Evolutionary conservation across 1,140 invertebrate genomes (phyloP).

Genomic region (Panagrolaimus sp.): DNA sequence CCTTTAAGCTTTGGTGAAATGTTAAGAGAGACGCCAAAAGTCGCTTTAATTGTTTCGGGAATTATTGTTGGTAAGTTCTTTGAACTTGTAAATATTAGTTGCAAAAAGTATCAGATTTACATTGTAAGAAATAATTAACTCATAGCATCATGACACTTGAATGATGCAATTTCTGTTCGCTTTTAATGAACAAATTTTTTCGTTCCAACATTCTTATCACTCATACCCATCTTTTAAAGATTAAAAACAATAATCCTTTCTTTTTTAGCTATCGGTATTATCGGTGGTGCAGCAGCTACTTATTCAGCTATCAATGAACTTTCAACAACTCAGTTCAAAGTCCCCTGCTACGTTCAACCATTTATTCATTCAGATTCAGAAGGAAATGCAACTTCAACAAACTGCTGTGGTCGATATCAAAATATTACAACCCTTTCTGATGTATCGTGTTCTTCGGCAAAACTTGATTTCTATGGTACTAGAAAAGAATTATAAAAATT

Average conservation of each 20-base stretch:
- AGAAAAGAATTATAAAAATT: no score
- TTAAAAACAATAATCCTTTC: no score
- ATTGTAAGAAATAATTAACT: no score
- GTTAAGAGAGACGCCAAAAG: not conserved
- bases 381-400: not conserved
- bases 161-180: no score
- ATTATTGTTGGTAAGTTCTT: slow-evolving; percentile 1
- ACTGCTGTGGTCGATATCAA: slow-evolving; percentile 22
- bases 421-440: slow-evolving; percentile 29
- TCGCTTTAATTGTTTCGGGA: not conserved
- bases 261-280: not conserved
- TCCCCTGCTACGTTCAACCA: slow-evolving; percentile 6
- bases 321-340: not conserved
- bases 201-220: no score
- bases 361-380: not conserved
- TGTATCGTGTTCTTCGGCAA: no score
- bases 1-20: not conserved
- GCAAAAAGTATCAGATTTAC: no score
- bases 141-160: no score
- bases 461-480: no score
- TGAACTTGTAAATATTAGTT: no score
- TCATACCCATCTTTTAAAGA: no score
- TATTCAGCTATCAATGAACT: not conserved
- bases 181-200: no score
- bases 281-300: not conserved